Evolutionary conservation across 1,140 invertebrate species (phyloP).

Genomic region (Magallana angulata): DNA sequence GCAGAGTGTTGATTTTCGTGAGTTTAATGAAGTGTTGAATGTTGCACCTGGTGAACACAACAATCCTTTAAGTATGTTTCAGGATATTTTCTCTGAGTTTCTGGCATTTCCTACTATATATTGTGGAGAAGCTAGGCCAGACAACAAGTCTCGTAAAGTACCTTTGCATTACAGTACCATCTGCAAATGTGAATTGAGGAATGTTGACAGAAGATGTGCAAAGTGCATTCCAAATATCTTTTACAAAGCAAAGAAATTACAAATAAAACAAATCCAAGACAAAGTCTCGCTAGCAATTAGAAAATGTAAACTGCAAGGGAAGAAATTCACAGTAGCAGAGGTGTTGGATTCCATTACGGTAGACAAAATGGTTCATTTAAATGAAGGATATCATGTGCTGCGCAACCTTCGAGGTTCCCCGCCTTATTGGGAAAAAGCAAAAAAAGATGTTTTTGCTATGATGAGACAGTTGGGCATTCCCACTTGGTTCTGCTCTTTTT

Average conservation of each 20-base stretch:
- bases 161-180: slow-evolving; percentile 57
- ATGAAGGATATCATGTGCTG: slow-evolving; percentile 64
- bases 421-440: slow-evolving; percentile 58
- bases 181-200: slow-evolving; percentile 59
- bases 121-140: slow-evolving; percentile 55
- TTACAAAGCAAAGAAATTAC: slow-evolving; percentile 62
- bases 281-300: slow-evolving; percentile 56
- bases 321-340: slow-evolving; percentile 55
- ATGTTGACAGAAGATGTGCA: slow-evolving; percentile 58
- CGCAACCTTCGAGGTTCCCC: slow-evolving; percentile 57
- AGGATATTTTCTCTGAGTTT: slow-evolving; percentile 53
- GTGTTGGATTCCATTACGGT: slow-evolving; percentile 14
- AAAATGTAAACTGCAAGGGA: slow-evolving; percentile 37
- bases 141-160: slow-evolving; percentile 42
- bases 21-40: neutral
- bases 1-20: neutral
- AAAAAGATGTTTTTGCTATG: slow-evolving; percentile 68
- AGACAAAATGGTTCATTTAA: slow-evolving; percentile 51
- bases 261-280: slow-evolving; percentile 59
- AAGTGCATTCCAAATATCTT: slow-evolving; percentile 59
- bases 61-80: slow-evolving; percentile 53
- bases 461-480: slow-evolving; percentile 63
- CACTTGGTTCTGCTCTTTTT: slow-evolving; percentile 61
- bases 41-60: slow-evolving; percentile 51
- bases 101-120: slow-evolving; percentile 61